Conservation (phyloP, 1,140 invertebrate genomes). For the Saccostrea echinata region DNA sequence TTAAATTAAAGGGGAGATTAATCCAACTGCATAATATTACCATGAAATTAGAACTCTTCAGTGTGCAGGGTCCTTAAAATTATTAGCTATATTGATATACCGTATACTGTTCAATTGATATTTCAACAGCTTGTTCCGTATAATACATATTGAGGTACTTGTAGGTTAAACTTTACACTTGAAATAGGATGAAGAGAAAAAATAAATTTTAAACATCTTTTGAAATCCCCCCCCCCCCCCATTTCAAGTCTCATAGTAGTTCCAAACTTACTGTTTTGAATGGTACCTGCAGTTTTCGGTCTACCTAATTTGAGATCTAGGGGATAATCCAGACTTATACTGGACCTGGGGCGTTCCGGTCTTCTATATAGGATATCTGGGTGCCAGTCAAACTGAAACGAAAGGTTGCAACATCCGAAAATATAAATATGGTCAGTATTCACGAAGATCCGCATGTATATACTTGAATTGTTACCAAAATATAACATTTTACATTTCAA, state of each 20-base stretch:
- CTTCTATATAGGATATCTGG: slow-evolving; percentile 48
- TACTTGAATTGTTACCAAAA: too few relatives aligned
- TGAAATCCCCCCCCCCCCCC: too few relatives aligned
- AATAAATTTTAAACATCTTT: too few relatives aligned
- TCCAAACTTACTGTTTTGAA: slow-evolving; percentile 46
- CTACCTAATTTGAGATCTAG: slow-evolving; percentile 52
- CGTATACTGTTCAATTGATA: background rate
- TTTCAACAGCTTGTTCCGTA: background rate
- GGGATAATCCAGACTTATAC: slow-evolving; percentile 48
- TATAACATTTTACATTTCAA: too few relatives aligned
- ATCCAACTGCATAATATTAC: too few relatives aligned
- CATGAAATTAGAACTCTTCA: too few relatives aligned
- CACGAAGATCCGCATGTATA: too few relatives aligned
- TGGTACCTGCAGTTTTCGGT: slow-evolving; percentile 41
- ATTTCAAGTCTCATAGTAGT: background rate
- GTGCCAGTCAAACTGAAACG: slow-evolving; percentile 55
- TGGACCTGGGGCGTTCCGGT: slow-evolving; percentile 50
- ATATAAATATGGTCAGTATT: too few relatives aligned
- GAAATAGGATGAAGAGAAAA: background rate
- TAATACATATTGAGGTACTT: background rate
- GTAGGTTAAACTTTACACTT: too few relatives aligned
- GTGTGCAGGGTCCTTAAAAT: too few relatives aligned
- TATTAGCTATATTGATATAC: background rate
- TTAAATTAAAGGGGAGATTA: too few relatives aligned
- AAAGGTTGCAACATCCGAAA: background rate